Evolutionary conservation across 2,113 vertebrate genomes (phyloP).

Genomic region (Thymallus thymallus): DNA sequence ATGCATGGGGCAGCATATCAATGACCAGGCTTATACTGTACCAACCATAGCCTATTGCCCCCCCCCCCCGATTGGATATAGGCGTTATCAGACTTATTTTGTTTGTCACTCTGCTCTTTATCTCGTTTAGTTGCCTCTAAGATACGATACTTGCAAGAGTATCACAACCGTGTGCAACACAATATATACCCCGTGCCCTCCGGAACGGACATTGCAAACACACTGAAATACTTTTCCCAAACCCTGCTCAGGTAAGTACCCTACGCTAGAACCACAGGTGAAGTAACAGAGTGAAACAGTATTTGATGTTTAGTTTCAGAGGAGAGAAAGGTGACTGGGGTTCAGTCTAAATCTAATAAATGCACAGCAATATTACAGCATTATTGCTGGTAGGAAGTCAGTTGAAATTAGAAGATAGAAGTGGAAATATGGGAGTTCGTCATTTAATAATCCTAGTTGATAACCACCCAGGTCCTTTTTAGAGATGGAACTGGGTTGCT

Average conservation of each 20-base stretch:
- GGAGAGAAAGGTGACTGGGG: slow-evolving; percentile 24
- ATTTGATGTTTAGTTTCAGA: slow-evolving; percentile 47
- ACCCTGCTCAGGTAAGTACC: slow-evolving; percentile 98
- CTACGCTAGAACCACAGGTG: slow-evolving; percentile 71
- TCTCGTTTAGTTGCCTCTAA: slow-evolving; percentile 97
- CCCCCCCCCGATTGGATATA: neutral
- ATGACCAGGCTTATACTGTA: too few relatives aligned
- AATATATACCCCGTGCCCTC: slow-evolving; percentile 99
- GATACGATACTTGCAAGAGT: slow-evolving; percentile 99
- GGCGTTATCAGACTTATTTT: slow-evolving; percentile 53
- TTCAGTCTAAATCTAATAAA: neutral
- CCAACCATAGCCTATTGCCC: too few relatives aligned
- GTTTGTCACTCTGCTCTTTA: slow-evolving; percentile 76
- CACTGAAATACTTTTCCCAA: slow-evolving; percentile 99
- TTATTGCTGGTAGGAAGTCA: neutral
- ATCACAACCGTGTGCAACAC: slow-evolving; percentile 98
- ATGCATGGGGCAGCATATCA: neutral
- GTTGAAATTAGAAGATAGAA: neutral
- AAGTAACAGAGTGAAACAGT: slow-evolving; percentile 61
- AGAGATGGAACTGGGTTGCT: slow-evolving; percentile 7
- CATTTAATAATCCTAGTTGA: neutral
- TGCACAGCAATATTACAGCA: neutral
- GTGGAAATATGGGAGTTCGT: too few relatives aligned
- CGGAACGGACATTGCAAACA: slow-evolving; percentile 99
- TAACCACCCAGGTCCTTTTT: neutral